Evolutionary conservation across 2,888 invertebrate species (phyloP).

Genomic region (Acrobasis consociella): DNA sequence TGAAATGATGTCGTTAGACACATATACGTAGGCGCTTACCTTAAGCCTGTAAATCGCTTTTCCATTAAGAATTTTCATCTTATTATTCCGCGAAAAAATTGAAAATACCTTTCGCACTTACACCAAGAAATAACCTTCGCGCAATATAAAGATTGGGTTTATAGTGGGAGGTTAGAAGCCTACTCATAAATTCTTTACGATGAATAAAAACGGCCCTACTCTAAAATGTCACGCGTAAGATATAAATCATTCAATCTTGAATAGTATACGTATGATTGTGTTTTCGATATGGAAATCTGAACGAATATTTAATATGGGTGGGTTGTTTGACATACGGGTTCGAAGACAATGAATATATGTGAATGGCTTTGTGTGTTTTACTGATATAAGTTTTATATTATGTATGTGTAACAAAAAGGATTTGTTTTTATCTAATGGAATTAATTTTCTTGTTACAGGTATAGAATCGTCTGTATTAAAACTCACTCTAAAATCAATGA

Average conservation of each 20-base stretch:
- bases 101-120: conserved; percentile 58
- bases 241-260: conserved; percentile 73
- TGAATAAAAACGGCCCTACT: conserved; percentile 64
- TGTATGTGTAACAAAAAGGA: not conserved
- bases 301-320: conserved; percentile 16
- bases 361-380: not conserved
- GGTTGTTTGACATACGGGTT: conserved; percentile 11
- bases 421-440: not conserved
- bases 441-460: conserved; percentile 5
- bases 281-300: conserved; percentile 18
- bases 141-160: conserved; percentile 74
- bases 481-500: too few species aligned
- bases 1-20: not conserved
- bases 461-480: too few species aligned
- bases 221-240: conserved; percentile 46
- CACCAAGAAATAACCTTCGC: conserved; percentile 56
- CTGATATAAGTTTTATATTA: not conserved
- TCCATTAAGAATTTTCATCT: not conserved
- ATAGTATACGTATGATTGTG: conserved; percentile 27
- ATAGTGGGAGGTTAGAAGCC: conserved; percentile 54
- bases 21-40: not conserved
- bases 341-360: not conserved
- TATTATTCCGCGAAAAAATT: conserved; percentile 67
- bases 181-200: conserved; percentile 74
- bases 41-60: not conserved